Percentiles rank a stretch among this genome's conserved stretches.
phyloP scores from a whole-genome alignment of 2,797 vertebrate genomes.

The Scolopax bukidnonensis region DNA sequence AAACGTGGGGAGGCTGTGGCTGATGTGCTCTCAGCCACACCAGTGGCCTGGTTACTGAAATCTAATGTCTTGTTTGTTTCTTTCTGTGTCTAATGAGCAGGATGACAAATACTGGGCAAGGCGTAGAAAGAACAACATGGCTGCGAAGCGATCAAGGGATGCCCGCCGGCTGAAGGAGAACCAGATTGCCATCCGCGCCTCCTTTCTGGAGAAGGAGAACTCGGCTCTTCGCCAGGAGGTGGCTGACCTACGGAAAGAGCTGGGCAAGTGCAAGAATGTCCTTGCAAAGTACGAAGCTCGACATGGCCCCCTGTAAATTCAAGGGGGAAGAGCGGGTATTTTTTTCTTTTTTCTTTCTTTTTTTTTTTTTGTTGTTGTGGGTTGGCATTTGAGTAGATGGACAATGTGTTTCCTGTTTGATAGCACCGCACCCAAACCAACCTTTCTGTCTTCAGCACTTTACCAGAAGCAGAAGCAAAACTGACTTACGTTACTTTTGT shows the following conservation, averaged over 20 bases:
- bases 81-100: conserved; percentile 81
- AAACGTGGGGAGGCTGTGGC: fast-evolving
- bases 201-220: conserved; percentile 98
- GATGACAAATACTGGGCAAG: conserved; percentile 97
- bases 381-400: conserved; percentile 78
- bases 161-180: conserved; percentile 97
- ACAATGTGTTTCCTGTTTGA: conserved; percentile 81
- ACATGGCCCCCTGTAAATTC: conserved; percentile 88
- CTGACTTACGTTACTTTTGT: conserved; percentile 26
- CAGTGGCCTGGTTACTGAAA: not conserved
- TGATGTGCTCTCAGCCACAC: not conserved
- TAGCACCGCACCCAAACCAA: conserved; percentile 76
- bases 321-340: not conserved
- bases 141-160: conserved; percentile 93
- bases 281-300: conserved; percentile 93
- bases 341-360: not conserved
- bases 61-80: conserved; percentile 68
- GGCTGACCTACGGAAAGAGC: conserved; percentile 92
- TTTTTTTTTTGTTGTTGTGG: not conserved
- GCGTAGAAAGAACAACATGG: conserved; percentile 98
- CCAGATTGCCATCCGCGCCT: conserved; percentile 96
- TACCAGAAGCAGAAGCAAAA: conserved; percentile 80
- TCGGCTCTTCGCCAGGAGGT: conserved; percentile 91
- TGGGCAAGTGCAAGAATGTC: conserved; percentile 94
- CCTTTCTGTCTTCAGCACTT: conserved; percentile 84